Base-by-base conservation (phyloP, 2,888 invertebrate genomes). In the Mongoloraphidia duomilia region DNA sequence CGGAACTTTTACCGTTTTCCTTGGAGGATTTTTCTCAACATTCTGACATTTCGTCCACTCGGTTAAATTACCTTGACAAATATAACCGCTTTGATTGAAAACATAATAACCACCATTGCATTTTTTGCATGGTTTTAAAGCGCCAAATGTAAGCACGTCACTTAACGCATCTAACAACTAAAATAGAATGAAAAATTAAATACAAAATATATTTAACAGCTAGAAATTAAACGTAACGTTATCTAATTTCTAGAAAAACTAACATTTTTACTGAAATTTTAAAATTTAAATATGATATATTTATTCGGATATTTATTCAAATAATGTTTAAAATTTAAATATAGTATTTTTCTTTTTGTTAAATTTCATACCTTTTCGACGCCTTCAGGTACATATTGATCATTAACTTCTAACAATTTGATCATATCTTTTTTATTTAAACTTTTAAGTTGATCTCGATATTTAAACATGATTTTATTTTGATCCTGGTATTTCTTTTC, bases 31-130 rank as follows among this genome's bases (percentile, higher is more conserved):
- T 57, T 79, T 79, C 0, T 80, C 76, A 5, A 79, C 64, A 58
- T 80, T 75, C 48, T 77, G 73, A 65, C 97, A 97, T 65, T 88
- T 89, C 0, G 88, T 83, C 92, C 93, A 97, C 62, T 92, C 94
- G 10, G 81, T 83, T 35, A 88, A 58, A 62, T 83, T 72, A 34
- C 78, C 78, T 66, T 59, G 50, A 65, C 97, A 98, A 53, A 79
- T 75, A 63, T 97, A 98, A 5, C 89, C 87, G 51, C 77, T 72
- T 34, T 84, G 82, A 49, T 70, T 71, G 58, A 82, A 78, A 37
- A 75, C 68, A 14, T 84, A 73, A 60, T 90, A 84, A 0, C 88
- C 88, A 2, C 71, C 65, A 46, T 77, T 75, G 62, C 97, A 98
- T 57, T 84, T 81, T 0, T 77, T 65, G 59, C 97, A 98, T 0